Base-by-base conservation (phyloP, 35 echinoderm and acorn worm species). In the Eucidaris tribuloides region DNA sequence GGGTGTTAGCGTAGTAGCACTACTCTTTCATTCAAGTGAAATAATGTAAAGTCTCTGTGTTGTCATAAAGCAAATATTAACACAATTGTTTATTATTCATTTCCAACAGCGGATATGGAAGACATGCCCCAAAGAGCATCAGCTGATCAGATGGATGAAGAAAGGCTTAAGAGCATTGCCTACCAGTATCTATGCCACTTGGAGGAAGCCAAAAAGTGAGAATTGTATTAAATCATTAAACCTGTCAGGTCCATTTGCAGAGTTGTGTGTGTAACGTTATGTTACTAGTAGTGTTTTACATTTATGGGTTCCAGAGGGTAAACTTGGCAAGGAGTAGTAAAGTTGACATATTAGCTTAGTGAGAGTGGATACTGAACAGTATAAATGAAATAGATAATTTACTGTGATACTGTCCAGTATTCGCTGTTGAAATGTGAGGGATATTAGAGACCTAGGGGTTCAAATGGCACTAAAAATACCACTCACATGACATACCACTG, bases 151-250 rank as follows among this genome's bases (percentile, higher is more conserved):
- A 99, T 99, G 96, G 96, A 99, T 37, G 96, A 87, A 20, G 82
- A 93, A 28, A 64, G 96, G 30, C 72, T 77, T 42, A 87, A 99
- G 84, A 99, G 92, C 58, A 84, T 99, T 60, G 96, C 96, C 6
- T 99, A 99, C 83, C 90, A 99, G 64, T 99, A 99, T 74, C 84
- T 99, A 63, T 99, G 96, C 62, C 96, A 99, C 90, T 65, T 99
- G 27, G 96, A 99, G 48, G 96, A 99, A 81, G 83, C 91, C 5
- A 99, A 99, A 66, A 87, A 90, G 96, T 99, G 76, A 93, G 96
- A 84, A 17, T n/a, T n/a, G n/a, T n/a, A n/a, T n/a, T n/a, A n/a
- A n/a, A n/a, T n/a, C n/a, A n/a, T n/a, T n/a, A n/a, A n/a, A n/a
- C n/a, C n/a, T n/a, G n/a, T n/a, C n/a, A 28, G 30, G 14, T 14